Base-by-base conservation (phyloP, 1,140 invertebrate genomes). In the Pantala flavescens region DNA sequence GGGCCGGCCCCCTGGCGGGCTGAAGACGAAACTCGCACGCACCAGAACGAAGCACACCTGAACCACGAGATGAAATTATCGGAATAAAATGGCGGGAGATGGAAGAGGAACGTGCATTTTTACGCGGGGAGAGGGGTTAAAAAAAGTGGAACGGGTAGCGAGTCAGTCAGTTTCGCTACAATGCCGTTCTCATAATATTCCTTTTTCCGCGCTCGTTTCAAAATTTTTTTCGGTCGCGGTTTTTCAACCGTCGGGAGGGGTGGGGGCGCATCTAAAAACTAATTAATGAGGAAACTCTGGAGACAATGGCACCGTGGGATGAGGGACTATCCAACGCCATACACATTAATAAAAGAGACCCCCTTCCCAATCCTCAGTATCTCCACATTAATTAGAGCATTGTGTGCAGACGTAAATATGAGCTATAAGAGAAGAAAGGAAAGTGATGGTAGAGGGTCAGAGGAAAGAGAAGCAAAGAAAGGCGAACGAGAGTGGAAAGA, bases 311-410 rank as follows among this genome's bases (percentile, higher is more conserved):
- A 63, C n/a, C 16, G 49, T 63, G 49, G 49, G 49, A 63, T 16
- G 49, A 63, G 49, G 12, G 49, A 63, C 16, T 16, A 63, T 63
- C 49, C 49, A 21, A 19, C 49, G 49, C 49, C 49, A 21, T 63
- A 19, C 49, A 63, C 49, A 63, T 63, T 63, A 63, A 63, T 63
- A 63, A 63, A 5, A 16, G 16, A 21, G 49, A 21, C 14, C 5
- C 14, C 49, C 49, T 63, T 21, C 3, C 49, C 14, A 19, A 3
- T 19, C 49, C 49, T 16, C 49, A 16, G 49, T 63, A 63, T 63
- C 49, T 63, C 49, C 49, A 63, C 49, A 63, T 63, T 63, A 63
- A 63, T 63, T 63, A 63, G n/a, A 63, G 49, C 49, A 63, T 63
- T 63, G 49, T 63, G 49, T 21, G 49, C 49, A 16, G 49, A 63